Percentiles rank a stretch among this genome's conserved stretches.
Conservation (phyloP, 2,888 invertebrate species). For the Drosophila diplacantha region DNA sequence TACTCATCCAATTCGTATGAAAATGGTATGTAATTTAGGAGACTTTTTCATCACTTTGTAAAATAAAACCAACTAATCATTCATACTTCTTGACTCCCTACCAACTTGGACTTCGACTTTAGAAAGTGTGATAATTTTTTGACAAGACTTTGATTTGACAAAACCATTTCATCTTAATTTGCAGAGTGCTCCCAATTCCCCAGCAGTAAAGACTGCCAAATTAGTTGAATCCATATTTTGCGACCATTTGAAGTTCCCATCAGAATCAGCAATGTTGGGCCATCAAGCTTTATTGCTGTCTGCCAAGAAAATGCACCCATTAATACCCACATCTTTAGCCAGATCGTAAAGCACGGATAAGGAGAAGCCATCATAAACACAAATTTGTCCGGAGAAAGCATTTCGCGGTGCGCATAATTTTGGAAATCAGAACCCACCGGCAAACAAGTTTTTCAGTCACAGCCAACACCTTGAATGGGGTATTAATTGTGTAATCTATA, state of each 20-base stretch:
- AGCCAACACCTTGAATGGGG: conserved; percentile 32
- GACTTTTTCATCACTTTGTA: neutral
- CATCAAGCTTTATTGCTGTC: conserved; percentile 11
- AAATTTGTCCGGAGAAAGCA: conserved; percentile 36
- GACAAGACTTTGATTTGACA: conserved; percentile 5
- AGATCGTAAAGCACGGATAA: conserved; percentile 23
- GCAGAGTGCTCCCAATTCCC: conserved; percentile 3
- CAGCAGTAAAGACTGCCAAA: conserved; percentile 12
- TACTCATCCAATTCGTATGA: neutral
- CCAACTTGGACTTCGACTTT: neutral
- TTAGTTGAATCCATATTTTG: conserved; percentile 4
- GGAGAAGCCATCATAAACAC: conserved; percentile 29
- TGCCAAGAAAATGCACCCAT: conserved; percentile 23
- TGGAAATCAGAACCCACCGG: conserved; percentile 30
- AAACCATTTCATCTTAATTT: conserved; percentile 1
- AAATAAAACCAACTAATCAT: neutral
- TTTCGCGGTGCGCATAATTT: conserved; percentile 30
- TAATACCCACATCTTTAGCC: conserved; percentile 13
- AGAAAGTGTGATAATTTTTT: conserved; percentile 20
- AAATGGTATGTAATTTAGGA: neutral
- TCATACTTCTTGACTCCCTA: neutral
- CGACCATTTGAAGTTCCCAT: conserved; percentile 14
- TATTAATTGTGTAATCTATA: conserved; percentile 45
- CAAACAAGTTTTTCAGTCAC: conserved; percentile 30
- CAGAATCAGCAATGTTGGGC: conserved; percentile 10